Evolutionary conservation across 2,797 vertebrate genomes (phyloP).

Genomic region (Hoplostethus mediterraneus): DNA sequence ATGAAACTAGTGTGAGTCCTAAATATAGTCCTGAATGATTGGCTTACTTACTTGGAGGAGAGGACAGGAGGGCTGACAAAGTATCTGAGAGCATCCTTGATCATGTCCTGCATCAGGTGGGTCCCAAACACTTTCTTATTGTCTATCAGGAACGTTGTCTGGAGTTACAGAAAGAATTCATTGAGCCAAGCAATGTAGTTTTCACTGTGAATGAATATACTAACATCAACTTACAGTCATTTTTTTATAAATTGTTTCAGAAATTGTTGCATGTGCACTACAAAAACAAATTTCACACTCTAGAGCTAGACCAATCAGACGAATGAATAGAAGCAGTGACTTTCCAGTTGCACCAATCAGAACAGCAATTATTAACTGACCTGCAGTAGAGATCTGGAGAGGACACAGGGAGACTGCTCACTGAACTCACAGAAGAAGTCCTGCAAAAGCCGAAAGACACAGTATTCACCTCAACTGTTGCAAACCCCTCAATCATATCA

Average conservation of each 20-base stretch:
- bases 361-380: conserved; percentile 72
- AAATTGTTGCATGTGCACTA: too few relatives aligned
- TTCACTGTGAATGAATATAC: background rate
- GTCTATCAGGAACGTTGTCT: conserved; percentile 98
- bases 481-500: too few relatives aligned
- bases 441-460: conserved; percentile 72
- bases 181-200: background rate
- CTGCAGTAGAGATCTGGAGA: conserved; percentile 97
- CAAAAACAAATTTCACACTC: background rate
- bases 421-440: conserved; percentile 99
- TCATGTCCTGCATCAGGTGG: conserved; percentile 99
- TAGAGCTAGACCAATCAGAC: background rate
- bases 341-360: background rate
- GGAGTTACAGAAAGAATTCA: conserved; percentile 31
- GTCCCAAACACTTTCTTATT: conserved; percentile 99
- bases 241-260: background rate
- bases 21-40: conserved; percentile 12
- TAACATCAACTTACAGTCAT: background rate
- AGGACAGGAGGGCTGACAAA: conserved; percentile 99
- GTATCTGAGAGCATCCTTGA: conserved; percentile 96
- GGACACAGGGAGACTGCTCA: conserved; percentile 98
- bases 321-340: background rate
- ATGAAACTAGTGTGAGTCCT: background rate
- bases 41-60: conserved; percentile 92
- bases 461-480: conserved; percentile 23